A percentile compares a stretch with the other conserved stretches of the same genome.
Evolutionary conservation across 2,888 invertebrate species (phyloP).

Genomic region (Chrysodeixis includens): DNA sequence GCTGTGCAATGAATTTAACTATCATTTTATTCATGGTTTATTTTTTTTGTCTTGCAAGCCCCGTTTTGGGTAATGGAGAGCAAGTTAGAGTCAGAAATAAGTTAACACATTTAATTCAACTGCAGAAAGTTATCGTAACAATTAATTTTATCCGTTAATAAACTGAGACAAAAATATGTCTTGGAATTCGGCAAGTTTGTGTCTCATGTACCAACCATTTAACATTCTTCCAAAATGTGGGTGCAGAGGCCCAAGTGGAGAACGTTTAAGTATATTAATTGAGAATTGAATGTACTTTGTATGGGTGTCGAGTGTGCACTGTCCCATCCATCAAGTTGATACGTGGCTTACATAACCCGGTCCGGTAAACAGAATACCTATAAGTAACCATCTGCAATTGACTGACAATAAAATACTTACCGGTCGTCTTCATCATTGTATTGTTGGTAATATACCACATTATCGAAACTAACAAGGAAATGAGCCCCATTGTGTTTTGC

Average conservation of each 20-base stretch:
- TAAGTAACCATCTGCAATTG: conserved; percentile 54
- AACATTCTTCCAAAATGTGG: conserved; percentile 16
- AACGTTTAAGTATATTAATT: conserved; percentile 27
- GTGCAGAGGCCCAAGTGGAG: conserved; percentile 11
- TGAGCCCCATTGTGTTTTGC: conserved; percentile 74
- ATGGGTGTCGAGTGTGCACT: conserved; percentile 32
- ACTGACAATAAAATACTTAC: conserved; percentile 60
- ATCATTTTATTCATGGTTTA: background rate
- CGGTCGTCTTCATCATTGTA: conserved; percentile 65
- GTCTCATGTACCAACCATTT: conserved; percentile 16
- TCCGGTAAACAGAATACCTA: conserved; percentile 32
- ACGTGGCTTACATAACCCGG: conserved; percentile 53
- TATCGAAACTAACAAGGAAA: conserved; percentile 77
- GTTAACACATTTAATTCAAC: too few relatives aligned
- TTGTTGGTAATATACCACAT: conserved; percentile 67
- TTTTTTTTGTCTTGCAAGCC: background rate
- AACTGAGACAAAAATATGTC: conserved; percentile 11
- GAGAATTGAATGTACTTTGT: conserved; percentile 37
- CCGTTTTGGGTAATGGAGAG: too few relatives aligned
- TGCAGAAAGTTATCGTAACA: background rate
- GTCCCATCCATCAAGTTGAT: conserved; percentile 57
- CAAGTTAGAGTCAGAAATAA: background rate
- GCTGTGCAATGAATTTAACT: conserved; percentile 3
- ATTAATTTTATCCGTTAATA: too few relatives aligned
- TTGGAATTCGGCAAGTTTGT: conserved; percentile 17